Evolutionary conservation across 2,113 vertebrate species (phyloP).

Genomic region (Varanus salvator): DNA sequence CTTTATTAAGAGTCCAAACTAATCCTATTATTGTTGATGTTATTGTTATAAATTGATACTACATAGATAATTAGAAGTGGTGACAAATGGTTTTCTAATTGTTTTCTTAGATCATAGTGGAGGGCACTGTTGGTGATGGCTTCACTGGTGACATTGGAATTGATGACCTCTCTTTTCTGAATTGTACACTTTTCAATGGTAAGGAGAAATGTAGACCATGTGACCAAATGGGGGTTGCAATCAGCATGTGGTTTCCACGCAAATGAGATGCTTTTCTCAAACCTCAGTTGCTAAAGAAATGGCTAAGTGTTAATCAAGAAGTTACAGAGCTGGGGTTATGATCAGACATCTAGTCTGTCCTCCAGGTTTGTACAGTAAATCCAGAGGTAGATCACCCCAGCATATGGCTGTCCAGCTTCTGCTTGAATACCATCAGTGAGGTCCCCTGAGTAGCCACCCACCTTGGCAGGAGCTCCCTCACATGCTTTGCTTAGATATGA

Average conservation of each 20-base stretch:
- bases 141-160: slow-evolving; percentile 93
- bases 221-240: neutral
- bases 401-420: neutral
- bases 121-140: slow-evolving; percentile 89
- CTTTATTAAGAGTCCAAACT: slow-evolving; percentile 32
- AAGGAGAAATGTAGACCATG: slow-evolving; percentile 41
- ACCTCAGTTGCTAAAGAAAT: neutral
- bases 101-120: slow-evolving; percentile 84
- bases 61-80: slow-evolving; percentile 35
- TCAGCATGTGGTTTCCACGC: neutral
- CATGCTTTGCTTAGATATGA: neutral
- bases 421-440: neutral
- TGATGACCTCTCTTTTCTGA: slow-evolving; percentile 90
- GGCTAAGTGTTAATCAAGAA: neutral
- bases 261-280: neutral
- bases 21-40: neutral
- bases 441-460: too few species aligned
- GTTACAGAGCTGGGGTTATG: neutral
- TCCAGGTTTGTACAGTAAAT: neutral
- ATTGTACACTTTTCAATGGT: slow-evolving; percentile 85
- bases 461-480: too few species aligned
- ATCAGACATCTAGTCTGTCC: neutral
- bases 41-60: slow-evolving; percentile 9
- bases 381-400: neutral
- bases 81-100: slow-evolving; percentile 25